phyloP scores from a whole-genome alignment of 2,888 invertebrate species.

The Amiota mariae region DNA sequence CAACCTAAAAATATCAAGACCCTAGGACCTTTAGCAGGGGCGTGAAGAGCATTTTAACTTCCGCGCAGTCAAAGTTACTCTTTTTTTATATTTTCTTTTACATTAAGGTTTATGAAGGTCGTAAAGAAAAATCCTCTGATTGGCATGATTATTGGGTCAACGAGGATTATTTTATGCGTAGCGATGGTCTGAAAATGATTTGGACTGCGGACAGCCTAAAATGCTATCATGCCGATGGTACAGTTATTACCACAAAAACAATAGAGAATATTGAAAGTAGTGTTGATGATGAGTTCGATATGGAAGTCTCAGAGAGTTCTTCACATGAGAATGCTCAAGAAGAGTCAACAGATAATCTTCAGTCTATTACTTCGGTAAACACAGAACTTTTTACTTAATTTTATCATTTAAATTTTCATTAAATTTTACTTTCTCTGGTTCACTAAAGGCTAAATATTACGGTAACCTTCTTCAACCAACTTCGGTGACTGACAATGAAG shows the following conservation, averaged over 20 bases:
- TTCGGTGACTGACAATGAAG: neutral
- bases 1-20: too few relatives aligned
- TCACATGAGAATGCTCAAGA: conserved; percentile 41
- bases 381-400: too few relatives aligned
- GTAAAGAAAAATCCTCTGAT: conserved; percentile 51
- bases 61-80: too few relatives aligned
- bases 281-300: conserved; percentile 53
- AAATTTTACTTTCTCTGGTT: conserved; percentile 3
- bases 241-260: conserved; percentile 55
- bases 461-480: neutral
- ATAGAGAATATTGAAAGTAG: conserved; percentile 41
- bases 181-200: conserved; percentile 65
- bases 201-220: conserved; percentile 57
- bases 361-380: neutral
- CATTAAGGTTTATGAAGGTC: conserved; percentile 48
- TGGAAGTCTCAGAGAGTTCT: conserved; percentile 54
- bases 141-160: conserved; percentile 67
- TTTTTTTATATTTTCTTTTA: neutral
- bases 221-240: conserved; percentile 66
- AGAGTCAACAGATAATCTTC: neutral
- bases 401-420: too few relatives aligned
- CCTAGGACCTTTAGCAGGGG: too few relatives aligned
- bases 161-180: conserved; percentile 64
- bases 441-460: neutral
- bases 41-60: too few relatives aligned